Conservation (phyloP, 2,888 invertebrate species). For the Habroteleia sp. region DNA sequence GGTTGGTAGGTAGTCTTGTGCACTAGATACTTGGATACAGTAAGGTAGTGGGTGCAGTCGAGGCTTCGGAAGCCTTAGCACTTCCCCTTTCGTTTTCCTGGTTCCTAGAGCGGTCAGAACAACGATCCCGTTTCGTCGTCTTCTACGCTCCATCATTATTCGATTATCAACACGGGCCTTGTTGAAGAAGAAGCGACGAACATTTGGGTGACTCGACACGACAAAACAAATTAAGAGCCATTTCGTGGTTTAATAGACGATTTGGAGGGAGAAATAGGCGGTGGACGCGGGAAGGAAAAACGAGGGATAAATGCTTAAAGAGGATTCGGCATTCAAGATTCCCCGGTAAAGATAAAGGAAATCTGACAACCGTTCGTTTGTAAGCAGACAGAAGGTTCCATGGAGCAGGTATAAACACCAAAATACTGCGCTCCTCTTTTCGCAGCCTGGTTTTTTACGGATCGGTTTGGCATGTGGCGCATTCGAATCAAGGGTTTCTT, state of each 20-base stretch:
- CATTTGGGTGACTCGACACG: conserved; percentile 44
- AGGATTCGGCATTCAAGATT: conserved; percentile 73
- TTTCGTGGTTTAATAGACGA: conserved; percentile 45
- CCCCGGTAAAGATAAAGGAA: conserved; percentile 78
- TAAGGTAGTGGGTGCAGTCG: conserved; percentile 66
- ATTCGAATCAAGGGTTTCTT: conserved; percentile 39
- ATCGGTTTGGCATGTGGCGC: conserved; percentile 48
- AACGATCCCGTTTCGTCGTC: conserved; percentile 57
- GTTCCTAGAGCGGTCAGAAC: conserved; percentile 53
- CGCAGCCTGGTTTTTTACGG: conserved; percentile 63
- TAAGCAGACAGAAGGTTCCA: conserved; percentile 72
- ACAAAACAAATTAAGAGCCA: conserved; percentile 65
- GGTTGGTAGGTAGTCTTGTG: conserved; percentile 69
- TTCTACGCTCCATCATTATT: conserved; percentile 53
- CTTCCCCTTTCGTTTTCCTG: conserved; percentile 58
- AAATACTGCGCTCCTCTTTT: conserved; percentile 67
- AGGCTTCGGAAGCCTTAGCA: conserved; percentile 78
- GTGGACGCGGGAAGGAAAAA: conserved; percentile 12
- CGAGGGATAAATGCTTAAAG: conserved; percentile 61
- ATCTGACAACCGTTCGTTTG: conserved; percentile 80
- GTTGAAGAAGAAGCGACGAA: conserved; percentile 13
- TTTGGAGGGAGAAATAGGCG: conserved; percentile 39
- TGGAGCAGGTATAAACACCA: conserved; percentile 77
- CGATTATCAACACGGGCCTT: conserved; percentile 44
- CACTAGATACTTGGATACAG: conserved; percentile 50